A percentile compares a stretch with the other conserved stretches of the same genome.
Conservation (phyloP, 1,140 invertebrate species). For the Heliconius eleuchia region DNA sequence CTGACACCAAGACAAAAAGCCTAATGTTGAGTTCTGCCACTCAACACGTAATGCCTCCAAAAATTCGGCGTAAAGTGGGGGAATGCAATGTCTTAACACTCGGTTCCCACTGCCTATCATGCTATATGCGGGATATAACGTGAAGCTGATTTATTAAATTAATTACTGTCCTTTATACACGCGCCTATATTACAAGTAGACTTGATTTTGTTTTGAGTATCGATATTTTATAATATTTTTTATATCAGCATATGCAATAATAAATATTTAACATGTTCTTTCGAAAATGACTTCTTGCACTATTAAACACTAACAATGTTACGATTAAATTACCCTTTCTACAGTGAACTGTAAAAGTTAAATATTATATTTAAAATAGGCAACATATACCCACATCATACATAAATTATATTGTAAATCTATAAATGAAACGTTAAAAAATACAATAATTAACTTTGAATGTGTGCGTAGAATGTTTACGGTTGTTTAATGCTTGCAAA, state of each 20-base stretch:
- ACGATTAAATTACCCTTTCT: background rate
- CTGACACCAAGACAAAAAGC: too few species aligned
- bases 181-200: too few species aligned
- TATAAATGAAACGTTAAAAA: background rate
- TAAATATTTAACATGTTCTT: background rate
- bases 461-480: background rate
- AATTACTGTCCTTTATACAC: too few species aligned
- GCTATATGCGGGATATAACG: too few species aligned
- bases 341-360: background rate
- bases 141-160: too few species aligned
- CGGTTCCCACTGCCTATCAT: too few species aligned
- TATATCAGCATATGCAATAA: too few species aligned
- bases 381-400: background rate
- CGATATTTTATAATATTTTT: background rate
- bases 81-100: too few species aligned
- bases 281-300: background rate
- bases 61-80: too few species aligned
- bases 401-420: background rate
- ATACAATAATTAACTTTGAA: background rate
- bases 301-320: background rate
- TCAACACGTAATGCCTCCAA: too few species aligned
- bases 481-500: slow-evolving; percentile 8
- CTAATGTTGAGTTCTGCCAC: too few species aligned
- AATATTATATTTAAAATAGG: background rate
- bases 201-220: background rate